phyloP scores from a whole-genome alignment of 2,888 invertebrate species.

The Spilarctia lutea region DNA sequence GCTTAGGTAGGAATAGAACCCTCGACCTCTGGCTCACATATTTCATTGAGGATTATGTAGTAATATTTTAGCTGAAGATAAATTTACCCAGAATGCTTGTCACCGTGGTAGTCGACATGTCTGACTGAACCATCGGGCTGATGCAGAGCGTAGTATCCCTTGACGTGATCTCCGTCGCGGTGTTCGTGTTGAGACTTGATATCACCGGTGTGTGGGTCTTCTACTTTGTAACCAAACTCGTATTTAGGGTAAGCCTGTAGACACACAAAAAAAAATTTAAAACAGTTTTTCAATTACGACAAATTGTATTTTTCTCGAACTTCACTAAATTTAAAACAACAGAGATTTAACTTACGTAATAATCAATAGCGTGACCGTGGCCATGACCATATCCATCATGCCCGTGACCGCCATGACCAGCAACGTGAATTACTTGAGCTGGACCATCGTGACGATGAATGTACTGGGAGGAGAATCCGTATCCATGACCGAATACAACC shows the following conservation, averaged over 20 bases:
- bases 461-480: constrained; percentile 73
- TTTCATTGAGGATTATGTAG: no score
- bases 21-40: no score
- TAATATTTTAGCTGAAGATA: background rate
- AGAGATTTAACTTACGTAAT: constrained; percentile 55
- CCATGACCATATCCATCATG: constrained; percentile 63
- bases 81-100: constrained; percentile 46
- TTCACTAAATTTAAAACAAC: background rate
- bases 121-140: constrained; percentile 83
- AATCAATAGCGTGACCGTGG: constrained; percentile 61
- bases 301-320: background rate
- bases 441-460: constrained; percentile 71
- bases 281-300: background rate
- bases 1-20: no score
- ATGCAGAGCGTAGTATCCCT: constrained; percentile 68
- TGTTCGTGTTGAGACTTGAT: constrained; percentile 81
- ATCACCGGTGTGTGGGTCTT: constrained; percentile 83
- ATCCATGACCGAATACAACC: constrained; percentile 65
- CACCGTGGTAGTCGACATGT: constrained; percentile 81
- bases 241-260: constrained; percentile 52
- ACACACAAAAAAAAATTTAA: background rate
- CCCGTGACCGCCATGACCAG: constrained; percentile 56
- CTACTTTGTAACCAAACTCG: constrained; percentile 54
- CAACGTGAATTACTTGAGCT: constrained; percentile 61
- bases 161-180: constrained; percentile 79